Base-by-base conservation (phyloP, 2,888 invertebrate species). In the Anticlea derivata region DNA sequence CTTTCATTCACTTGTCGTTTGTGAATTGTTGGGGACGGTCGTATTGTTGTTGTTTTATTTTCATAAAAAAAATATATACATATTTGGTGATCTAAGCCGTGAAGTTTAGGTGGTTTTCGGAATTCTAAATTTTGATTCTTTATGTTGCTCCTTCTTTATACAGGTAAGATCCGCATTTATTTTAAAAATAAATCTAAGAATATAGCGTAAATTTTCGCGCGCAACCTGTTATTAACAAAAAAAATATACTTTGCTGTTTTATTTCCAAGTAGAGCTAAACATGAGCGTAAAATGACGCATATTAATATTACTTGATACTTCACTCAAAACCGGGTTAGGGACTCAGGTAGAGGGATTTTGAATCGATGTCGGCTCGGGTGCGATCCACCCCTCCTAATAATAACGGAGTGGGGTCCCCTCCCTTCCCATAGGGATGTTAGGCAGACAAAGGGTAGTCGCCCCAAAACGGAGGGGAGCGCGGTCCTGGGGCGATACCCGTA, bases 401-500 rank as follows among this genome's bases (percentile, higher is more conserved):
- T 75, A 75, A 72, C 72, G 75, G 78, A 86, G 83, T 84, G 88
- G 88, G 88, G 84, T 83, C 76, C 81, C 87, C 87, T 83, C 87
- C 86, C 86, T 80, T 82, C 76, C 67, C 70, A 69, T 81, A 82
- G 78, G 85, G 84, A 83, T 78, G 82, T 78, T 75, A 80, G 84
- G 85, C 76, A 83, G 83, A 85, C 89, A 89, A 87, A 88, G 88
- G 88, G 89, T 86, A 86, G 82, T 83, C 85, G 80, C 87, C 88
- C 89, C 82, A 78, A 55, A 76, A 70, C 85, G 72, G 80, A 87
- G 87, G 87, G 87, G 86, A 81, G 81, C 76, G 69, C 73, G 78
- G 76, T 80, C 83, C 82, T 80, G 80, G 81, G 82, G 83, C 81
- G 81, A 79, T 75, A 73, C 43, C 66, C 73, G 77, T 80, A 73